Percentiles rank a stretch among this genome's conserved stretches.
Evolutionary conservation across 1,140 invertebrate species (phyloP).

Genomic region (Hyposmocoma kahamanoa): DNA sequence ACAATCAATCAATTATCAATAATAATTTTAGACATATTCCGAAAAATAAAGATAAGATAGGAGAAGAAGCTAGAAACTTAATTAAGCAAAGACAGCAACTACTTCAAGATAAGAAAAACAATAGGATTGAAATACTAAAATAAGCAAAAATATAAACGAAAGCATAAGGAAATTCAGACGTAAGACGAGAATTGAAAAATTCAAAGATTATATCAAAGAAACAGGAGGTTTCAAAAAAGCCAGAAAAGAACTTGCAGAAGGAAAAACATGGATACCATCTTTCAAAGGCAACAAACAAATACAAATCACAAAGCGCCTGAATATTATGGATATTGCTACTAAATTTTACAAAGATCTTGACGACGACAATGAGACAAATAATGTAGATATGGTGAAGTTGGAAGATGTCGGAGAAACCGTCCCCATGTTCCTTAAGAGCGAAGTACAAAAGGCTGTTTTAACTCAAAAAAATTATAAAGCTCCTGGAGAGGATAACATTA

Average conservation of each 20-base stretch:
- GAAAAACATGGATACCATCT: conserved; percentile 3
- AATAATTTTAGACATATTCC: too few species aligned
- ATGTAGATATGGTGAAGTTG: not conserved
- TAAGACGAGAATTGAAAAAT: not conserved
- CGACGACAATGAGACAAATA: not conserved
- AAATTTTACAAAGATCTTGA: not conserved
- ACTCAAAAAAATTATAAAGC: not conserved
- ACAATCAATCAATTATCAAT: too few species aligned
- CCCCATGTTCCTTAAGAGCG: not conserved
- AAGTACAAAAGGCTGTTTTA: not conserved
- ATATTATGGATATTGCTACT: not conserved
- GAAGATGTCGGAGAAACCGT: not conserved
- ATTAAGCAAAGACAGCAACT: too few species aligned
- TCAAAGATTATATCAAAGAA: not conserved
- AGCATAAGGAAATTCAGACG: conserved; percentile 5
- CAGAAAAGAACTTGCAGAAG: not conserved
- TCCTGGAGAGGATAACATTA: not conserved
- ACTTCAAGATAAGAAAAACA: too few species aligned
- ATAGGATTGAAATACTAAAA: not conserved
- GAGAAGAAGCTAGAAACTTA: too few species aligned
- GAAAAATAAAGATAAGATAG: too few species aligned
- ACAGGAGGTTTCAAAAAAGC: conserved; percentile 2
- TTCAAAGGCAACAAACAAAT: not conserved
- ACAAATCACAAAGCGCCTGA: not conserved
- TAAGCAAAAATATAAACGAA: conserved; percentile 1